Evolutionary conservation across 2,113 vertebrate species (phyloP).

Genomic region (Gorsachius goisagi): DNA sequence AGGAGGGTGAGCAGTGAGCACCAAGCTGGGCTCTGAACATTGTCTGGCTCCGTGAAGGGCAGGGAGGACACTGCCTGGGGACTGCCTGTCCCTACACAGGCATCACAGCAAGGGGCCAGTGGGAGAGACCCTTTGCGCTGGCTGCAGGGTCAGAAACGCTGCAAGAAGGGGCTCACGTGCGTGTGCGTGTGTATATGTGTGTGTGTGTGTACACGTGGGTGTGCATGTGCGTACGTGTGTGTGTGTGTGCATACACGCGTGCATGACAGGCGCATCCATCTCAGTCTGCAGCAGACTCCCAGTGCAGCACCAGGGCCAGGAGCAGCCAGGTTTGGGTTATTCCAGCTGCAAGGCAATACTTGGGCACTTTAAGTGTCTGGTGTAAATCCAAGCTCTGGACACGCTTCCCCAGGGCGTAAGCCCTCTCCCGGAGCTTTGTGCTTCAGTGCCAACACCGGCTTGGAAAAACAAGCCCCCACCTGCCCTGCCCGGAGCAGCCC

Average conservation of each 20-base stretch:
- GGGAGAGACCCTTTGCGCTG: not conserved
- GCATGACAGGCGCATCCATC: rapidly evolving
- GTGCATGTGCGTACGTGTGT: rapidly evolving
- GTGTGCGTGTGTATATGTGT: too few species aligned
- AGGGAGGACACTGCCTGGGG: not conserved
- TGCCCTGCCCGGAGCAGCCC: not conserved
- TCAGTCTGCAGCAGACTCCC: not conserved
- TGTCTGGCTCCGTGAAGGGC: rapidly evolving
- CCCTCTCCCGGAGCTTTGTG: not conserved
- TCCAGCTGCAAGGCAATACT: not conserved
- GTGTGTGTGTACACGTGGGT: too few species aligned
- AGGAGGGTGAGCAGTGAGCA: not conserved
- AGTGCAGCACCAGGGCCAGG: rapidly evolving
- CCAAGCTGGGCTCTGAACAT: not conserved
- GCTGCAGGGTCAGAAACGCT: not conserved
- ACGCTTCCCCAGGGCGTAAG: rapidly evolving
- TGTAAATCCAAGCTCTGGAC: not conserved
- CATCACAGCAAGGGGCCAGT: not conserved
- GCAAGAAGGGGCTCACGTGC: not conserved
- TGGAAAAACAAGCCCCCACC: not conserved
- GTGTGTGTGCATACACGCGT: too few species aligned
- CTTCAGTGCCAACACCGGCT: rapidly evolving
- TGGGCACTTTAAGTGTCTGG: not conserved
- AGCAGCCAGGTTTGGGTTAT: not conserved
- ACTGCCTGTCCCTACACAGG: not conserved